These are phyloP conservation scores for Phymatocera aterrima DNA, from an alignment of 2,888 invertebrate species.

Conservation along the genomic window DNA sequence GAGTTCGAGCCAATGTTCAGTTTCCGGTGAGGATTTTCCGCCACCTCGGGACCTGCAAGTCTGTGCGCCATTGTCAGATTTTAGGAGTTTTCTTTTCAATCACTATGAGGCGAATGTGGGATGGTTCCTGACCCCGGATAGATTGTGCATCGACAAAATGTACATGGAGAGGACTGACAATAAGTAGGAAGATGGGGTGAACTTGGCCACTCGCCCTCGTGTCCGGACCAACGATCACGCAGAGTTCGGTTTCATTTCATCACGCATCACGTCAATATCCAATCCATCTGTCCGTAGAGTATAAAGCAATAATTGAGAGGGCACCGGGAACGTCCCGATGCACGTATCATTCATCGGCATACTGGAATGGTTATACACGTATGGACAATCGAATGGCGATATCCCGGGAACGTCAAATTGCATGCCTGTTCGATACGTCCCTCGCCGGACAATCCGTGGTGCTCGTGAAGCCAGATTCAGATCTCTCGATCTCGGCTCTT, in stretches of 20 bases:
- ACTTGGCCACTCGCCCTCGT: neutral
- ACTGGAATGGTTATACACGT: conserved; percentile 12
- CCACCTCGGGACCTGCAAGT: no score
- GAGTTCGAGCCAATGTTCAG: no score
- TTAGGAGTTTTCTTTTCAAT: no score
- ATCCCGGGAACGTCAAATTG: conserved; percentile 56
- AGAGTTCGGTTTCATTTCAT: conserved; percentile 3
- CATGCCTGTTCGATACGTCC: conserved; percentile 2
- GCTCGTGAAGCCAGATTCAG: neutral
- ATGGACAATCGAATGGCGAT: conserved; percentile 70
- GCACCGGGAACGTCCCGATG: neutral
- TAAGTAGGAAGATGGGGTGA: neutral
- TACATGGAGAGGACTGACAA: neutral
- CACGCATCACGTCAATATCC: conserved; percentile 21
- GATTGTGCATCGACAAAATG: no score
- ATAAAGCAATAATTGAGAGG: neutral
- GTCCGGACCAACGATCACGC: neutral
- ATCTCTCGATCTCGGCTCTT: neutral
- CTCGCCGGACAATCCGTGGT: neutral
- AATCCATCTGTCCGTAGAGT: no score
- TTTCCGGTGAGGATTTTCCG: no score
- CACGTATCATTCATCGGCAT: no score
- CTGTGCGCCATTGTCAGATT: no score
- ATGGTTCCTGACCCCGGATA: no score
- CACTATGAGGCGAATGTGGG: no score